Base-by-base conservation (phyloP, 2,113 vertebrate genomes). In the Columbina picui region DNA sequence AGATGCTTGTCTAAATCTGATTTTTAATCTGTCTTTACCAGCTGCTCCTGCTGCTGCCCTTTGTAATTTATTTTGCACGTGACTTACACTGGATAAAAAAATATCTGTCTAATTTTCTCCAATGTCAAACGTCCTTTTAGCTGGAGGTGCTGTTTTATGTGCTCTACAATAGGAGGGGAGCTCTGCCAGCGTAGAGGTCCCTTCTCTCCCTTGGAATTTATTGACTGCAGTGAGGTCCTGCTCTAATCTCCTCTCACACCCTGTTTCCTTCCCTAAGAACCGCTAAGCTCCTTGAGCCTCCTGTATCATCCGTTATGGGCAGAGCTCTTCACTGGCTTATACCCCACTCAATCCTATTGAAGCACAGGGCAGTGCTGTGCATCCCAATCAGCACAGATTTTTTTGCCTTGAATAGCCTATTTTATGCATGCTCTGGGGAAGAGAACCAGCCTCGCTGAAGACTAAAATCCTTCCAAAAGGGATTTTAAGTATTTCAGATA, bases 21-120 rank as follows among this genome's bases (percentile, higher is more conserved):
- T 80, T 83, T 94, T 93, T 93, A 94, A 90, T 90, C 94, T 89
- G 59, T 36, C 76, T 93, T 93, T 88, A 61, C 90, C 90, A 96
- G 93, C 91, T 96, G 90, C 93, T 95, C 41, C 84, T 80, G 81
- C 84, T 91, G 82, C 90, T 71, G 79, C 94, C 87, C 83, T 90
- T 86, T 70, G 41, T 85, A 68, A 65, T 88, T 78, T 60, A 30
- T 86, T 93, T 86, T 52, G 71, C 90, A 32, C 9, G 76, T 32
- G 75, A 60, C 38, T 92, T 70, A 26, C 4, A 2, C 68, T 14
- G 75, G 84, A 27, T 85, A 11, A 90, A 60, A 73, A 53, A 32
- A 57, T 39, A 71, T 32, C 70, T 61, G 25, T 61, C 89, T 89
- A 9, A 71, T 96, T 91, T 85, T 47, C 59, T 70, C 26, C 18